Conservation (phyloP, 1,140 invertebrate species). For the Ceratosolen solmsi region DNA sequence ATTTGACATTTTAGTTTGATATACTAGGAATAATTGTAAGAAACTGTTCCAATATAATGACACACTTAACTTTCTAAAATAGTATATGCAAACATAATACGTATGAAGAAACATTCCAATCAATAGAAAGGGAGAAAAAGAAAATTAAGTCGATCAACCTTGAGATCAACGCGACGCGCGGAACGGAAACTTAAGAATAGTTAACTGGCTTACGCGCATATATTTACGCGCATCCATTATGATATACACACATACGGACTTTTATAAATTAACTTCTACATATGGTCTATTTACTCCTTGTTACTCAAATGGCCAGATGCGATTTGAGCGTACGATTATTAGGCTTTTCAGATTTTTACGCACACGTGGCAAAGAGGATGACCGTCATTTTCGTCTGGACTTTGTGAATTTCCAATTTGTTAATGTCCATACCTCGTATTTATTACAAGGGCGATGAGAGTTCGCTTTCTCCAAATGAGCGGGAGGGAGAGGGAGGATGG, state of each 20-base stretch:
- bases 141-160: neutral
- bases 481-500: neutral
- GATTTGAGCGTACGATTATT: neutral
- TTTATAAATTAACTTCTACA: neutral
- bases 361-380: neutral
- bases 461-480: neutral
- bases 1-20: too few species aligned
- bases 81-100: neutral
- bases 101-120: neutral
- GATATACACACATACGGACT: neutral
- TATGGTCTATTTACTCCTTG: neutral
- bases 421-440: neutral
- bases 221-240: conserved; percentile 48
- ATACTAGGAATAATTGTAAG: too few species aligned
- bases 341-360: too few species aligned
- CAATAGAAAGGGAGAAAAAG: neutral
- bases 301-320: neutral
- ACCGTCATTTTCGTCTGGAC: neutral
- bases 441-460: neutral
- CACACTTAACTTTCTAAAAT: neutral
- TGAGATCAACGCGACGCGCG: neutral
- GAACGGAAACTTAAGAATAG: neutral
- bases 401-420: neutral
- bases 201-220: neutral
- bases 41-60: too few species aligned